phyloP scores from a whole-genome alignment of 2,888 invertebrate genomes.

The Sarcophaga caerulescens region DNA sequence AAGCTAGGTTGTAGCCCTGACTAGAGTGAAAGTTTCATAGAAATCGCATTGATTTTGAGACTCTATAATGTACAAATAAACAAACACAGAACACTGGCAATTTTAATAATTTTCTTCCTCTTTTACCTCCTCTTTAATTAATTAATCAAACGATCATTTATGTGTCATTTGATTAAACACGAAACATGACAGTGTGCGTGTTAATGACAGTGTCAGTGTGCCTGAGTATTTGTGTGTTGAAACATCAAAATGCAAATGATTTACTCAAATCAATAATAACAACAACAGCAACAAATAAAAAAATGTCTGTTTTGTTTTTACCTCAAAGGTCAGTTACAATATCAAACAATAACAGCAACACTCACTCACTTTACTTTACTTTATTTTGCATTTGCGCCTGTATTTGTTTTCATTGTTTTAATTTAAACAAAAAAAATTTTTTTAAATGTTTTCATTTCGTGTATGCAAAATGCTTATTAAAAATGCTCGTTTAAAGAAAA shows the following conservation, averaged over 20 bases:
- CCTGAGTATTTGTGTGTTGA: not conserved
- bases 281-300: conserved; percentile 30
- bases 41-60: no score
- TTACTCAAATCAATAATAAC: conserved; percentile 34
- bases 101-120: no score
- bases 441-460: not conserved
- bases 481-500: no score
- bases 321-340: conserved; percentile 57
- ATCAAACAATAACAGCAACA: conserved; percentile 14
- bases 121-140: no score
- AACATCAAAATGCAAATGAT: conserved; percentile 37
- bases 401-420: conserved; percentile 26
- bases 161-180: conserved; percentile 20
- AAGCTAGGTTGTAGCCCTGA: no score
- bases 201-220: no score
- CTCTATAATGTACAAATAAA: no score
- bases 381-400: not conserved
- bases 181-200: no score
- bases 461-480: conserved; percentile 13
- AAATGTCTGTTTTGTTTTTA: not conserved
- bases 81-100: no score
- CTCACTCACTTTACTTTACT: no score
- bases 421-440: not conserved
- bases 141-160: conserved; percentile 2
- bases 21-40: no score